phyloP scores from a whole-genome alignment of 2,797 vertebrate genomes.

The Halcyon smyrnensis region DNA sequence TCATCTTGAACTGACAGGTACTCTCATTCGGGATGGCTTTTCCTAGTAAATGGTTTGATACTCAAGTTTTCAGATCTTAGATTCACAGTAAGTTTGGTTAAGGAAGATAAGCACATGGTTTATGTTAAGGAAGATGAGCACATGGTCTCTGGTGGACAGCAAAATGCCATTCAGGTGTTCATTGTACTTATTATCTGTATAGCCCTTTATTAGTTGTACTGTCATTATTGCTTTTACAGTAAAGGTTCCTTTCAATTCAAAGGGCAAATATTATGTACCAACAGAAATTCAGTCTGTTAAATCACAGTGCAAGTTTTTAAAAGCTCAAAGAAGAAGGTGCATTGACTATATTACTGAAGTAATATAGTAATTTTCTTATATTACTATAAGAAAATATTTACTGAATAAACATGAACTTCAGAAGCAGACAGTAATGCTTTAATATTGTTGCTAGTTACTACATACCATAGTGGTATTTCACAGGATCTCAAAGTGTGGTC shows the following conservation, averaged over 20 bases:
- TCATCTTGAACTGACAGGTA: slow-evolving; percentile 4
- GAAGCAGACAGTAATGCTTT: background rate
- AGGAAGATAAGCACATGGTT: background rate
- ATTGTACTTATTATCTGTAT: background rate
- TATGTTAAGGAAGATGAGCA: background rate
- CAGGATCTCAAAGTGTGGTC: background rate
- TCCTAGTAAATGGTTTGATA: background rate
- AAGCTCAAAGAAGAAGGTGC: background rate
- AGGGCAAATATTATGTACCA: background rate
- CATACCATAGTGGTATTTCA: background rate
- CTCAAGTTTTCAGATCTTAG: background rate
- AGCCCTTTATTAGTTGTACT: background rate
- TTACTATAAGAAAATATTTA: background rate
- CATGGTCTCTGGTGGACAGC: background rate
- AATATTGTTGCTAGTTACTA: background rate
- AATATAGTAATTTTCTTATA: no score
- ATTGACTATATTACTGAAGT: background rate
- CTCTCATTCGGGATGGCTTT: background rate
- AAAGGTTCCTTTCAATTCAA: background rate
- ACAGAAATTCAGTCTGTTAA: background rate
- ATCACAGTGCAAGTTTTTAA: background rate
- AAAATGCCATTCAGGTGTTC: background rate
- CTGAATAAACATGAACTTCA: background rate
- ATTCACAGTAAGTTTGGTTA: background rate
- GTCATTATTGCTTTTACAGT: background rate